Evolutionary conservation across 2,797 vertebrate genomes (phyloP).

Genomic region (Centroberyx gerrardi): DNA sequence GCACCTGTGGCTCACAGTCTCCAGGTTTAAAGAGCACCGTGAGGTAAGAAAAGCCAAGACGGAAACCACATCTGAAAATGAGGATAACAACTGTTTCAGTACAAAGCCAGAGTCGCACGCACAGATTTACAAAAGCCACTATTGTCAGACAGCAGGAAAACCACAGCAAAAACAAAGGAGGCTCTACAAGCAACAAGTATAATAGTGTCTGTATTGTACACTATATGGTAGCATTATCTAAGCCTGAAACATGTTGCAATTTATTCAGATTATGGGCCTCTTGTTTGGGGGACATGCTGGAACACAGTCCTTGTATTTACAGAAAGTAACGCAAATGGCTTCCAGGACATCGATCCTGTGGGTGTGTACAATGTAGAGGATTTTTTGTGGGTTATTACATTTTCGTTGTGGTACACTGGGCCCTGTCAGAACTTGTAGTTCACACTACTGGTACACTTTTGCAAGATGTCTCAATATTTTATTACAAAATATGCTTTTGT

Average conservation of each 20-base stretch:
- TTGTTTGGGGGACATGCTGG: constrained; percentile 32
- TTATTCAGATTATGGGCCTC: constrained; percentile 59
- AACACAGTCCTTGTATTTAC: constrained; percentile 30
- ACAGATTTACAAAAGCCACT: constrained; percentile 39
- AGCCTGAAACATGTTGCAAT: constrained; percentile 44
- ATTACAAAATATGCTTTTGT: background rate
- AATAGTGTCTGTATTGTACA: constrained; percentile 37
- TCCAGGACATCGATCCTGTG: constrained; percentile 29
- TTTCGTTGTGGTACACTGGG: background rate
- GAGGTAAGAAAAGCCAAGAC: constrained; percentile 23
- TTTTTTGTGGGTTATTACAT: constrained; percentile 6
- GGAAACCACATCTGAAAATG: constrained; percentile 57
- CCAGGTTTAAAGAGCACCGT: constrained; percentile 25
- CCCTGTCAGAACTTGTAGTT: constrained; percentile 26
- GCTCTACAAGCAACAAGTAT: constrained; percentile 27
- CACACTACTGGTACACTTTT: constrained; percentile 21
- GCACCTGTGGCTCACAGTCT: constrained; percentile 67
- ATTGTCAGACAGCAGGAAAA: constrained; percentile 43
- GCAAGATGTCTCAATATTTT: constrained; percentile 29
- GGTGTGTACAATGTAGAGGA: background rate
- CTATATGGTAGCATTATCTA: constrained; percentile 25
- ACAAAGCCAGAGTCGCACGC: constrained; percentile 37
- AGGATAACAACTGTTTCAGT: constrained; percentile 63
- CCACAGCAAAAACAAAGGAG: constrained; percentile 44
- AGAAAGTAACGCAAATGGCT: background rate